These are phyloP conservation scores for Megatriorchis doriae DNA, from an alignment of 2,113 vertebrate species.

Conservation along the genomic window DNA sequence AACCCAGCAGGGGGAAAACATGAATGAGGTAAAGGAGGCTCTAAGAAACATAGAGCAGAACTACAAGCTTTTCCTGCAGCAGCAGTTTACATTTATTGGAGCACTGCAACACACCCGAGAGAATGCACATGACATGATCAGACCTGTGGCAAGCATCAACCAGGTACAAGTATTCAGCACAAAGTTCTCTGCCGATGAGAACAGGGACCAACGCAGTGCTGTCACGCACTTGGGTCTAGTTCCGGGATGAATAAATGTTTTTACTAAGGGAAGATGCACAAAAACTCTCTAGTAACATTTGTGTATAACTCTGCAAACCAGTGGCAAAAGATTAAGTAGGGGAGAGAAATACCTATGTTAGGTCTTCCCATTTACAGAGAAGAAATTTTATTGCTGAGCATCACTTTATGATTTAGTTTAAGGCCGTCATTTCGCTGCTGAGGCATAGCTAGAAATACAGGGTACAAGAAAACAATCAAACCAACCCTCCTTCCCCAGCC, in stretches of 20 bases:
- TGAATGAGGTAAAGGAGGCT: conserved; percentile 70
- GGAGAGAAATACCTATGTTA: neutral
- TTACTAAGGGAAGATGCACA: neutral
- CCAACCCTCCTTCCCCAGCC: neutral
- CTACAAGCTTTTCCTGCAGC: conserved; percentile 76
- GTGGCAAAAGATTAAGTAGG: neutral
- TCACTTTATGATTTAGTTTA: neutral
- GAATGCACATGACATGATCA: conserved; percentile 65
- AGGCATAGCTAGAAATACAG: neutral
- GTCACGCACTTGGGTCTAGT: accelerated
- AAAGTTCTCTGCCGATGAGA: accelerated
- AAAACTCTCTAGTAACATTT: neutral
- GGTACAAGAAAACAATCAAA: neutral
- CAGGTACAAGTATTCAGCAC: conserved; percentile 60
- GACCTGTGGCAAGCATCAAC: conserved; percentile 68
- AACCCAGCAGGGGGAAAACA: neutral
- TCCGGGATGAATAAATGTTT: neutral
- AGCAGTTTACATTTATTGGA: conserved; percentile 77
- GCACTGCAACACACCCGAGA: conserved; percentile 74
- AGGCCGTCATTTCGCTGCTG: neutral
- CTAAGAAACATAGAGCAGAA: conserved; percentile 65
- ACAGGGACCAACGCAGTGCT: accelerated
- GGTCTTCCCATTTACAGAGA: neutral
- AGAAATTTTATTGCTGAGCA: neutral
- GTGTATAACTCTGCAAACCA: neutral